Evolutionary conservation across 2,113 vertebrate genomes (phyloP).

Genomic region (Mobula birostris): DNA sequence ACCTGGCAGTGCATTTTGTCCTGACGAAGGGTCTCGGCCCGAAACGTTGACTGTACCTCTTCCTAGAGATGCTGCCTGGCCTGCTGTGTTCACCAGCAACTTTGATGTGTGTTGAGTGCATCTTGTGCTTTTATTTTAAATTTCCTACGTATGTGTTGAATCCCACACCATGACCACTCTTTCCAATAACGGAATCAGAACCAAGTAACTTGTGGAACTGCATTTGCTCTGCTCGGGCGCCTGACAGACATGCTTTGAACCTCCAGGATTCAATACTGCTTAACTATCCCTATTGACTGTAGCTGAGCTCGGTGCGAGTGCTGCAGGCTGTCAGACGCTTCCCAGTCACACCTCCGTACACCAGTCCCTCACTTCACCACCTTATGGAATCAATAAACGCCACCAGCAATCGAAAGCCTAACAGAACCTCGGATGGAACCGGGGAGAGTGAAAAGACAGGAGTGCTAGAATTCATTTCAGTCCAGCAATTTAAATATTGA

Average conservation of each 20-base stretch:
- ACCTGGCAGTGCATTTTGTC: background rate
- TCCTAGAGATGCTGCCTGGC: too few relatives aligned
- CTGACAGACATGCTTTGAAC: background rate
- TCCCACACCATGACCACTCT: background rate
- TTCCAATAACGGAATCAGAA: constrained; percentile 11
- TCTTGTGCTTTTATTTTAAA: background rate
- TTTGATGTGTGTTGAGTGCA: background rate
- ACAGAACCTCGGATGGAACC: background rate
- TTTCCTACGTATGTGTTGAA: background rate
- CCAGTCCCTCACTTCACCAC: background rate
- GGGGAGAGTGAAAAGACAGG: too few relatives aligned
- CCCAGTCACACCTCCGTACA: too few relatives aligned
- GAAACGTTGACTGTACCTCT: too few relatives aligned
- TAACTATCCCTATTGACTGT: constrained; percentile 19
- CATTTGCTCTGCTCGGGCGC: constrained; percentile 14
- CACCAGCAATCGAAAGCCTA: background rate
- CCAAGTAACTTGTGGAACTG: background rate
- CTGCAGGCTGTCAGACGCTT: background rate
- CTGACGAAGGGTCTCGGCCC: too few relatives aligned
- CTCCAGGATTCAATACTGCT: constrained; percentile 9
- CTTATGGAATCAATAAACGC: background rate
- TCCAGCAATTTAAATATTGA: background rate
- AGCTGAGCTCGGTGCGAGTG: background rate
- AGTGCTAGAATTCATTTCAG: background rate
- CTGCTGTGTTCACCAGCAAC: too few relatives aligned